Conservation (phyloP, 2,797 vertebrate genomes). For the Eulemur rubriventer region DNA sequence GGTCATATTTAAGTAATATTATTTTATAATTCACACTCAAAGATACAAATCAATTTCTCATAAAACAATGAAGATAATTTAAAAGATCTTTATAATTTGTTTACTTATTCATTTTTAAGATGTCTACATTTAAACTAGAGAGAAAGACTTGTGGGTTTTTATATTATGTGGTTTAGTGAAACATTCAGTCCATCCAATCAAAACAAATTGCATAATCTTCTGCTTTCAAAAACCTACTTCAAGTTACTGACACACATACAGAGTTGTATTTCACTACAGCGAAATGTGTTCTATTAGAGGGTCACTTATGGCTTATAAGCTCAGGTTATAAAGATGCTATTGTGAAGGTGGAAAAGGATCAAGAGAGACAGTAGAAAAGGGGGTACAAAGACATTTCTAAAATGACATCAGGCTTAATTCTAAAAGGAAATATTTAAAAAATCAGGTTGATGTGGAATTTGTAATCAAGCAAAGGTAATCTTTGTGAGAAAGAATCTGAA, state of each 20-base stretch:
- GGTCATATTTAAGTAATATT: not conserved
- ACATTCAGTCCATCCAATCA: constrained; percentile 76
- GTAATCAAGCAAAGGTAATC: not conserved
- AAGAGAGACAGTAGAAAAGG: not conserved
- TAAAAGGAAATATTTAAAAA: not conserved
- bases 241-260: not conserved
- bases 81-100: constrained; percentile 80
- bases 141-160: constrained; percentile 63
- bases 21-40: not conserved
- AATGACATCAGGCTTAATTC: not conserved
- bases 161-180: constrained; percentile 43
- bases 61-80: constrained; percentile 24
- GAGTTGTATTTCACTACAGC: constrained; percentile 3
- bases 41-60: not conserved
- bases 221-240: constrained; percentile 56
- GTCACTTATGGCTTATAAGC: not conserved
- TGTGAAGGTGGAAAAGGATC: not conserved
- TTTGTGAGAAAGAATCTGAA: not conserved
- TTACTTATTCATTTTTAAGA: constrained; percentile 80
- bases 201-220: constrained; percentile 69
- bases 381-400: not conserved
- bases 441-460: not conserved
- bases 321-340: not conserved
- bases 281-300: not conserved
- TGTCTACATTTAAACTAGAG: constrained; percentile 64